Base-by-base conservation (phyloP, 2,113 vertebrate genomes). In the Gobiocypris rarus region DNA sequence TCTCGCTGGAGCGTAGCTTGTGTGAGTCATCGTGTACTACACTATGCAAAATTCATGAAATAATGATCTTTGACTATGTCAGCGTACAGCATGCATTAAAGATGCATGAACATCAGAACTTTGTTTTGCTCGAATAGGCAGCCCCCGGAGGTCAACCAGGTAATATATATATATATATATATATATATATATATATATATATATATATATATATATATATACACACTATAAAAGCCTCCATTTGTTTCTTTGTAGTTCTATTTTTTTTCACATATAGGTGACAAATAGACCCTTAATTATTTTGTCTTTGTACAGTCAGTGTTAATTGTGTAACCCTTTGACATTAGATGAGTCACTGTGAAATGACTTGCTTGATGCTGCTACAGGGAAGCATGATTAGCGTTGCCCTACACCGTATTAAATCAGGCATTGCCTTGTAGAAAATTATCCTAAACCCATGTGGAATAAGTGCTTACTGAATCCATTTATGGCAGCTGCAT, bases 11-110 rank as follows among this genome's bases (percentile, higher is more conserved):
- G 75, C 75, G 1, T 48, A 69, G 61, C 24, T 65, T 31, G 31
- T 7, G 24, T 73, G 43, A 81, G 54, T 80, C 77, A 85, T 75
- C 48, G 3, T 70, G 81, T 63, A 81, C 76, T 75, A 80, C 69
- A 75, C 26, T 14, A 28, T 75, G 59, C 45, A 58, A 24, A 83
- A 34, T 75, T 88, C 69, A 86, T 88, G 78, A 86, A 78, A 28
- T 59, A 82, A 80, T 78, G 26, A 41, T 65, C 48, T 45, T 52
- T 86, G 48, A 82, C 45, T 63, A 69, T 86, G 85, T 43, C 74
- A 70, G 75, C 9, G 28, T 78, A 76, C 74, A 34, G 61, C 75
- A 52, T 61, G 75, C 70, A 59, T 84, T 84, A 78, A 86, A 83
- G 43, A 84, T 86, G 79, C 75, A 78, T 83, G 74, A 69, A 69